Percentiles rank a stretch among this genome's conserved stretches.
Conservation (phyloP, 2,888 invertebrate species). For the Philhelius pedissequus region DNA sequence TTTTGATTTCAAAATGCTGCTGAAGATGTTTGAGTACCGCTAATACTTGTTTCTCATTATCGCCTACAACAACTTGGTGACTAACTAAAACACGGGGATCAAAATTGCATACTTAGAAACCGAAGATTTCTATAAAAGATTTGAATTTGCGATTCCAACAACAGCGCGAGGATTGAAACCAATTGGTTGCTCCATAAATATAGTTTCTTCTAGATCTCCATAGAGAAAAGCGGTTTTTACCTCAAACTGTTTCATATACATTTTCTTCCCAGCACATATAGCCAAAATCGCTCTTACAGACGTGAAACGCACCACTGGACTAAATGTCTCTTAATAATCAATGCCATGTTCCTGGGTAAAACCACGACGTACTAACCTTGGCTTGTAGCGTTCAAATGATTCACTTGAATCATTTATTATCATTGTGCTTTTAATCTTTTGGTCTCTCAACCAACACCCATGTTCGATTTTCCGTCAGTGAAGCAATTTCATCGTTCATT, state of each 20-base stretch:
- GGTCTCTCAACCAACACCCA: no score
- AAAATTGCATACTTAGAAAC: neutral
- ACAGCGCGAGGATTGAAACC: neutral
- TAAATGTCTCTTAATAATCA: no score
- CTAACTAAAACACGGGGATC: neutral
- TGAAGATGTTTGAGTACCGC: neutral
- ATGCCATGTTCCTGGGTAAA: no score
- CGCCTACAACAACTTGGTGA: neutral
- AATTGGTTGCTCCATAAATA: no score
- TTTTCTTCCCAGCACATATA: no score
- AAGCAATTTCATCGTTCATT: neutral
- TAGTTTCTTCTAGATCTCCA: no score
- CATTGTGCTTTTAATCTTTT: no score
- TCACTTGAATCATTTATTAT: no score
- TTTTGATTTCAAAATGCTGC: neutral
- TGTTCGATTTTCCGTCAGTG: no score
- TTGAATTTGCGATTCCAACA: neutral
- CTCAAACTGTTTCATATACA: neutral
- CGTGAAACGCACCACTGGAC: neutral
- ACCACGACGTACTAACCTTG: no score
- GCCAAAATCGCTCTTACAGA: neutral
- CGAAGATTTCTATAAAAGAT: neutral
- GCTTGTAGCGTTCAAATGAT: no score
- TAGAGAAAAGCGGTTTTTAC: no score
- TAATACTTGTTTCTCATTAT: neutral